Conservation (phyloP, 2,888 invertebrate species). For the Acrobasis suavella region DNA sequence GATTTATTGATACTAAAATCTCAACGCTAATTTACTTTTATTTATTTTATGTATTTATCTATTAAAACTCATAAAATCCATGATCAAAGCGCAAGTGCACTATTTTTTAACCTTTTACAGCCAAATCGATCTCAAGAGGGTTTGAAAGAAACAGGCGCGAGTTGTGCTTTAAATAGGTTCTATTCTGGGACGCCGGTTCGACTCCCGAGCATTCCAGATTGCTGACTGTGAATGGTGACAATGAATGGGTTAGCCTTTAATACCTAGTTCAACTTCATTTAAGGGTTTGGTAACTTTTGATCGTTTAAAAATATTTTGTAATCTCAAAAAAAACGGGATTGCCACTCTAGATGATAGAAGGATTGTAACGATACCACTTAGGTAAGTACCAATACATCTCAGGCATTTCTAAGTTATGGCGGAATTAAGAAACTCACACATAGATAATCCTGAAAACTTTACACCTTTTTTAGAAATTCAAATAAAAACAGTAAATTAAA, state of each 20-base stretch:
- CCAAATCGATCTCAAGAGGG: conserved; percentile 10
- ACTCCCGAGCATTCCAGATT: conserved; percentile 12
- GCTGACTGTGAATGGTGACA: not conserved
- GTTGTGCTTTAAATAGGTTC: conserved; percentile 12
- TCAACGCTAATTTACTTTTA: not conserved
- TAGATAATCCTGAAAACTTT: too few species aligned
- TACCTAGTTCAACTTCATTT: not conserved
- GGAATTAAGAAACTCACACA: too few species aligned
- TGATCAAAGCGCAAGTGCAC: conserved; percentile 11
- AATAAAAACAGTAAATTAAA: too few species aligned
- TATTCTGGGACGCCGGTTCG: conserved; percentile 13
- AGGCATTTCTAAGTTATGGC: too few species aligned
- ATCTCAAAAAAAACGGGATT: too few species aligned
- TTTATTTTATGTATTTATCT: not conserved
- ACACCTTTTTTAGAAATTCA: too few species aligned
- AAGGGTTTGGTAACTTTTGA: too few species aligned
- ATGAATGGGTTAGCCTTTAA: not conserved
- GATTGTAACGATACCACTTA: too few species aligned
- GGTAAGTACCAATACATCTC: too few species aligned
- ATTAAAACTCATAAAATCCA: conserved; percentile 13
- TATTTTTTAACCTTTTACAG: conserved; percentile 19
- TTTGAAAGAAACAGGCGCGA: conserved; percentile 17
- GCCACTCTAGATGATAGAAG: too few species aligned
- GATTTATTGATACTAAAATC: conserved; percentile 22
- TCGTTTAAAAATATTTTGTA: too few species aligned